Conservation (phyloP, 1,140 invertebrate genomes). For the Papilio polytes region DNA sequence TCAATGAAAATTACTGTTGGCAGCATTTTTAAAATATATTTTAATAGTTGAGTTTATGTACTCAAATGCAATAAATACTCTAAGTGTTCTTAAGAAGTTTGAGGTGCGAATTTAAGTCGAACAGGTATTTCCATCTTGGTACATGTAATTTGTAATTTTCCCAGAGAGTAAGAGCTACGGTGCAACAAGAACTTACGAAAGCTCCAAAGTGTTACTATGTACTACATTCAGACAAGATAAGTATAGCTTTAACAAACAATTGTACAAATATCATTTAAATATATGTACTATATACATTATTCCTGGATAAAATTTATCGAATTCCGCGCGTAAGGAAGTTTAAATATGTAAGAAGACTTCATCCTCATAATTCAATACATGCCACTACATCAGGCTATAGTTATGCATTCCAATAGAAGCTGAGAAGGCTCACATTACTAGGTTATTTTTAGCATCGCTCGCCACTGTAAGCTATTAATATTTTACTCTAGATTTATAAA, state of each 20-base stretch:
- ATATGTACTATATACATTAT: too few species aligned
- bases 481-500: constrained; percentile 20
- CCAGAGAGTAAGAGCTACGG: too few species aligned
- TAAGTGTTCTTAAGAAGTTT: too few species aligned
- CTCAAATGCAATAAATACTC: too few species aligned
- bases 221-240: too few species aligned
- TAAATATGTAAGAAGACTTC: not conserved
- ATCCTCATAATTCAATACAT: constrained; percentile 21
- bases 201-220: too few species aligned
- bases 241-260: too few species aligned
- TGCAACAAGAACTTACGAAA: too few species aligned
- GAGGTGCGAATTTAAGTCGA: too few species aligned
- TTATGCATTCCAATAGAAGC: constrained; percentile 8
- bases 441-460: constrained; percentile 68
- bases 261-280: too few species aligned
- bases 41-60: not conserved
- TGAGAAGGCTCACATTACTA: not conserved
- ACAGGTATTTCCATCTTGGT: too few species aligned
- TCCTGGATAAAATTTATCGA: not conserved
- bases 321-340: not conserved
- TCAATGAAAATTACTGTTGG: constrained; percentile 35
- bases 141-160: too few species aligned
- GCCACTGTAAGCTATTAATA: constrained; percentile 67
- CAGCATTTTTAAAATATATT: not conserved
- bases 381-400: constrained; percentile 9